phyloP scores from a whole-genome alignment of 2,888 invertebrate genomes.

The Aleiodes leptofemur region DNA sequence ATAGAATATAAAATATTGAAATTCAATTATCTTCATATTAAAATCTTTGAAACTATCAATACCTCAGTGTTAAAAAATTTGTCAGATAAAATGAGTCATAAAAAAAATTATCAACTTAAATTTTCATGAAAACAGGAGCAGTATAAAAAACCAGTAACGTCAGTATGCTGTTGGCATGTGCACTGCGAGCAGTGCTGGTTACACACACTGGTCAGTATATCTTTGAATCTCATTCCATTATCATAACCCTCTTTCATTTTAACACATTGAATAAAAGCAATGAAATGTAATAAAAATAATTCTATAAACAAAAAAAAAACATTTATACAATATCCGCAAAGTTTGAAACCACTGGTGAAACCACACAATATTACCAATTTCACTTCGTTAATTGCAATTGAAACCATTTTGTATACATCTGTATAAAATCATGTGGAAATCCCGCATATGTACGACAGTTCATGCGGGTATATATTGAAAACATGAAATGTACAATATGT shows the following conservation, averaged over 20 bases:
- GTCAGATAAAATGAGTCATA: slow-evolving; percentile 5
- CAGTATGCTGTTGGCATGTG: slow-evolving; percentile 97
- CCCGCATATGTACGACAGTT: slow-evolving; percentile 15
- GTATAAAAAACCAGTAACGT: slow-evolving; percentile 91
- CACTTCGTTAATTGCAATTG: slow-evolving; percentile 38
- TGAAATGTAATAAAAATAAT: slow-evolving; percentile 9
- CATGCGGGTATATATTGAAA: slow-evolving; percentile 27
- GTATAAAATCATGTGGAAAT: slow-evolving; percentile 31
- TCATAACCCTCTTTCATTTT: slow-evolving; percentile 5
- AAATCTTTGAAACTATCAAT: background rate
- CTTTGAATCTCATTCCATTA: slow-evolving; percentile 22
- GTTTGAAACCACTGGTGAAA: slow-evolving; percentile 15
- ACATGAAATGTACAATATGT: slow-evolving; percentile 17
- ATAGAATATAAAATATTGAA: too few species aligned
- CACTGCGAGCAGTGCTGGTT: slow-evolving; percentile 93
- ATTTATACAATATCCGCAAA: background rate
- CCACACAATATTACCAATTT: slow-evolving; percentile 20
- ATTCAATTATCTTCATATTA: background rate
- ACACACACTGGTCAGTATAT: slow-evolving; percentile 79
- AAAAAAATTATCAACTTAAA: background rate
- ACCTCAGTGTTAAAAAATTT: background rate
- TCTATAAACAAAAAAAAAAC: background rate
- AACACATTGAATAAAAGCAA: slow-evolving; percentile 5
- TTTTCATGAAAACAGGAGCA: slow-evolving; percentile 78
- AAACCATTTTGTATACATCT: slow-evolving; percentile 28